These are phyloP conservation scores for Australoheros scitulus DNA, from an alignment of 2,113 vertebrate species.

Conservation along the genomic window DNA sequence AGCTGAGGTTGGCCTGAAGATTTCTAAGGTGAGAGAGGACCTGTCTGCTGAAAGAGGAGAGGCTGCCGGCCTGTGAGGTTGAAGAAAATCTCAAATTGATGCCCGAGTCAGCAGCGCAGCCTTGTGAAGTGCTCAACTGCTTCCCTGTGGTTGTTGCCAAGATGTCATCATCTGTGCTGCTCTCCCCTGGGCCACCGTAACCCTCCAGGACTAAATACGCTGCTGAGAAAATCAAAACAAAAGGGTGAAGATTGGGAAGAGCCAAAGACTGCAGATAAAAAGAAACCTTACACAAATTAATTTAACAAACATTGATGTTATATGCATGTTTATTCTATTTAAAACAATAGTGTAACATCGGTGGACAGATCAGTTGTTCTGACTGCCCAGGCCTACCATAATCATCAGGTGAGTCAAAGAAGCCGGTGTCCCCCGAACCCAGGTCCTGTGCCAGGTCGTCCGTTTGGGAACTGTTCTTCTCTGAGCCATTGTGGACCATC, in stretches of 20 bases:
- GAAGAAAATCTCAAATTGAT: constrained; percentile 79
- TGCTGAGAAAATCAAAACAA: constrained; percentile 63
- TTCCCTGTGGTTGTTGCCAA: constrained; percentile 73
- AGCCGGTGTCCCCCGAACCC: constrained; percentile 82
- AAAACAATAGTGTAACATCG: not conserved
- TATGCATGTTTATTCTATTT: not conserved
- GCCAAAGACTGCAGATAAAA: not conserved
- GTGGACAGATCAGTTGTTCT: not conserved
- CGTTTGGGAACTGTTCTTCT: constrained; percentile 50
- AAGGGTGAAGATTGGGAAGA: not conserved
- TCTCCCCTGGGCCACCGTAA: constrained; percentile 87
- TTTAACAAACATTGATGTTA: not conserved
- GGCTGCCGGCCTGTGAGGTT: constrained; percentile 73
- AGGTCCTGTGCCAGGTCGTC: constrained; percentile 71
- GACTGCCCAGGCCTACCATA: constrained; percentile 67
- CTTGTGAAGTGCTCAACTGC: constrained; percentile 73
- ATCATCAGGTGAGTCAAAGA: constrained; percentile 90
- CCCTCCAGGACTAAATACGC: constrained; percentile 92
- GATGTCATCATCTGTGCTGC: constrained; percentile 91
- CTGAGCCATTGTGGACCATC: constrained; percentile 68
- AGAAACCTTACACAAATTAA: not conserved
- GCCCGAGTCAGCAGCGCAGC: constrained; percentile 76
- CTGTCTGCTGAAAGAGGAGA: constrained; percentile 82
- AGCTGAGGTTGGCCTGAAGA: constrained; percentile 91
- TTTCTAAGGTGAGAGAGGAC: constrained; percentile 88